Base-by-base conservation (phyloP, 2,888 invertebrate genomes). In the Torymus texanus region DNA sequence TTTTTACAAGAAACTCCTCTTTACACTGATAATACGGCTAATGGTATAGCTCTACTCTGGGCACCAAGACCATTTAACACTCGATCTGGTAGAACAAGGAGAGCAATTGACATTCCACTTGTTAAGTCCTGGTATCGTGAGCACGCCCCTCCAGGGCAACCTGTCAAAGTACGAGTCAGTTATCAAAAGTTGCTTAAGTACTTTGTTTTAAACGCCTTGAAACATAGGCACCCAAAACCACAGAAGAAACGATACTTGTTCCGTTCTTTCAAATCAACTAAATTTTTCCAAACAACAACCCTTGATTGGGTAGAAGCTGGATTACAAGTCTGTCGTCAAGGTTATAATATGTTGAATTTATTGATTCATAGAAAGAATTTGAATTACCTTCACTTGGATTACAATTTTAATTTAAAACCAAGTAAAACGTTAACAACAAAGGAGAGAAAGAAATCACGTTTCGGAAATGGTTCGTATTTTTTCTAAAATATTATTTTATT, bases 231-330 rank as follows among this genome's bases (percentile, higher is more conserved):
- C 63, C 99, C 99, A 0, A 99, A 99, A 90, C 97, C 99, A 12
- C 99, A 99, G 90, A 99, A 99, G 91, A 98, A 99, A 88, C 94
- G 99, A 79, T 98, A 98, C 88, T 92, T 99, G 65, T 99, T 99
- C 94, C 94, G 99, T 51, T 99, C 99, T 0, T 99, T 99, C 92
- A 99, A 99, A 91, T 97, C 98, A 0, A 99, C 99, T 0, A 99
- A 99, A 91, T 99, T 99, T 92, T 99, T 99, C 93, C 99, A 99
- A 94, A 98, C 98, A 0, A 99, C 99, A 0, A 98, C 98, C 0
- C 92, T 99, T 84, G 99, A 99, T 91, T 99, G 99, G 99, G 99
- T 99, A 2, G 99, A 99, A 91, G 98, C 98, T 13, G 99, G 99
- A 4, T 91, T 99, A 63, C 99, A 99, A 92, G 97, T 98, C 1